Conservation (phyloP, 2,113 vertebrate species). For the Silurus glanis region DNA sequence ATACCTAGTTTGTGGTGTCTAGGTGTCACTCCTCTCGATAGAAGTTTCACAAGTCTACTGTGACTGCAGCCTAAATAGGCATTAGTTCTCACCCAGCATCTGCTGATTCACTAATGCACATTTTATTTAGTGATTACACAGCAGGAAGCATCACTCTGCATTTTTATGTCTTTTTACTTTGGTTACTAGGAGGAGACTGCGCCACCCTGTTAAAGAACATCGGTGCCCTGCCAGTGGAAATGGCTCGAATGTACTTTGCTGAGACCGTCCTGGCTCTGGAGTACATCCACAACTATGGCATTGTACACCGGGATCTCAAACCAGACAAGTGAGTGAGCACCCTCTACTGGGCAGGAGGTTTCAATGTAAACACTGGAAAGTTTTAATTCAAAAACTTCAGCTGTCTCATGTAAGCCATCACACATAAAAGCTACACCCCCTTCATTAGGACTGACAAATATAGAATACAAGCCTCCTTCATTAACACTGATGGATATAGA, state of each 20-base stretch:
- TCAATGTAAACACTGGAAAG: neutral
- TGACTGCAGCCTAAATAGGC: neutral
- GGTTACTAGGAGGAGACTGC: conserved; percentile 85
- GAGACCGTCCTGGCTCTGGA: conserved; percentile 91
- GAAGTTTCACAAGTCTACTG: no score
- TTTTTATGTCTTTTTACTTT: conserved; percentile 24
- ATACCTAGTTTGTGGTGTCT: no score
- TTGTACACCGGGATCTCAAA: conserved; percentile 93
- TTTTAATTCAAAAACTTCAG: neutral
- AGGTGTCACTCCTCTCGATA: no score
- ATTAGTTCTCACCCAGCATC: neutral
- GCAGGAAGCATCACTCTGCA: neutral
- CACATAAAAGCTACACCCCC: neutral
- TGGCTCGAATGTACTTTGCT: conserved; percentile 90
- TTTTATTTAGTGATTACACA: neutral
- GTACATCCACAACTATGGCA: conserved; percentile 93
- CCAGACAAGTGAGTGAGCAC: conserved; percentile 86
- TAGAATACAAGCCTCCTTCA: neutral
- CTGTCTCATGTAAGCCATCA: neutral
- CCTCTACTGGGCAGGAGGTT: conserved; percentile 24
- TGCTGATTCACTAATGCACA: neutral
- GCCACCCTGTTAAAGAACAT: conserved; percentile 94
- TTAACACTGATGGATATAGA: neutral
- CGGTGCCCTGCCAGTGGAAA: conserved; percentile 87
- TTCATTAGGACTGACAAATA: neutral